These are phyloP conservation scores for Agonopterix subpropinquella DNA, from an alignment of 2,888 invertebrate species.

Conservation along the genomic window DNA sequence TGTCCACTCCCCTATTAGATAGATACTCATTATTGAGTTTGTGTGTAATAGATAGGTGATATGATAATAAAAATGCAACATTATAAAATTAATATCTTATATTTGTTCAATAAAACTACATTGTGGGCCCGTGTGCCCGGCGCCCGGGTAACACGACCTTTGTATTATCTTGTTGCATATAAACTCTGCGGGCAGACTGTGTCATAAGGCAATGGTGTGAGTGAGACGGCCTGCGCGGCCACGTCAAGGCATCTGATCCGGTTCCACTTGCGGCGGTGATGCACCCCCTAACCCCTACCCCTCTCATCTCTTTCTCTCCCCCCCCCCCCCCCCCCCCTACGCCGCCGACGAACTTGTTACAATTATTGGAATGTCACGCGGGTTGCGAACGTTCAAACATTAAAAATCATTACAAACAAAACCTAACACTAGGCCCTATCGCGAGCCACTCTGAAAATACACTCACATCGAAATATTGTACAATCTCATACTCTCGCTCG, in stretches of 20 bases:
- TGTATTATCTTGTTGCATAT: slow-evolving; percentile 74
- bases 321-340: slow-evolving; percentile 36
- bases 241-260: slow-evolving; percentile 51
- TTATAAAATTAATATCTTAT: slow-evolving; percentile 76
- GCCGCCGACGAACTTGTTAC: slow-evolving; percentile 50
- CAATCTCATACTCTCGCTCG: slow-evolving; percentile 49
- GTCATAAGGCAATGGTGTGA: slow-evolving; percentile 73
- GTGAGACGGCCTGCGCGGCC: slow-evolving; percentile 36
- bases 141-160: slow-evolving; percentile 75
- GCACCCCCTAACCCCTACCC: slow-evolving; percentile 32
- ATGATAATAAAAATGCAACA: slow-evolving; percentile 49
- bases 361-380: slow-evolving; percentile 74
- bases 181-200: slow-evolving; percentile 76
- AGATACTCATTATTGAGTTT: not conserved
- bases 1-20: too few relatives aligned
- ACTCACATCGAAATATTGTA: slow-evolving; percentile 58
- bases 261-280: not conserved
- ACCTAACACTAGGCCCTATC: slow-evolving; percentile 53
- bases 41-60: not conserved
- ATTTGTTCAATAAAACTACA: slow-evolving; percentile 76
- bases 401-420: slow-evolving; percentile 55
- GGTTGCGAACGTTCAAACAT: slow-evolving; percentile 64
- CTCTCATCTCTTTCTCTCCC: slow-evolving; percentile 22
- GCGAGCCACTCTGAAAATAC: slow-evolving; percentile 45
- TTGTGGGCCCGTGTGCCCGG: slow-evolving; percentile 74